Percentiles rank a stretch among this genome's conserved stretches.
Conservation (phyloP, 2,888 invertebrate species). For the Syrista parreyssii region DNA sequence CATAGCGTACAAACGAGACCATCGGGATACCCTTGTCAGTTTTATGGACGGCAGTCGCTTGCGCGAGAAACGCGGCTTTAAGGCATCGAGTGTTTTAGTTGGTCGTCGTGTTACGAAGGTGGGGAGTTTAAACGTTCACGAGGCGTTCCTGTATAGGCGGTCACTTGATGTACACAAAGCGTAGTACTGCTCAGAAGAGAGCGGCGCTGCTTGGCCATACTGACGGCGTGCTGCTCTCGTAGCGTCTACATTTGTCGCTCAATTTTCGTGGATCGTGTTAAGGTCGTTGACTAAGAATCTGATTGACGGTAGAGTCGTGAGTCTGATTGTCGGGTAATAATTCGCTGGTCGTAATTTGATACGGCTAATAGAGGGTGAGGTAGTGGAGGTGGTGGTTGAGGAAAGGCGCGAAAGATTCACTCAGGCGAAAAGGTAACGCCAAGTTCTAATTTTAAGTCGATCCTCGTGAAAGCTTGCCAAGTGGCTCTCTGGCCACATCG, state of each 20-base stretch:
- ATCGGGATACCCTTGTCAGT: background rate
- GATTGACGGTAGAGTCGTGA: background rate
- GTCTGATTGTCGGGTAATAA: background rate
- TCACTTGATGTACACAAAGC: background rate
- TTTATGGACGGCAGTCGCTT: background rate
- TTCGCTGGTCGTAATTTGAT: background rate
- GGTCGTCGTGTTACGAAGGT: background rate
- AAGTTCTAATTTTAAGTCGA: background rate
- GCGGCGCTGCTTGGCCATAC: slow-evolving; percentile 3
- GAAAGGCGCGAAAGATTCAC: background rate
- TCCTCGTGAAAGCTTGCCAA: background rate
- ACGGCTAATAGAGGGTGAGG: background rate
- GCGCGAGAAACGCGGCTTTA: background rate
- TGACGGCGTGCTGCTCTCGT: background rate
- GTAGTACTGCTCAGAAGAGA: background rate
- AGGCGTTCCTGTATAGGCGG: slow-evolving; percentile 2
- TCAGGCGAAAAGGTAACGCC: background rate
- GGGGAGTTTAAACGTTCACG: background rate
- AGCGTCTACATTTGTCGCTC: background rate
- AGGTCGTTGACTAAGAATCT: background rate
- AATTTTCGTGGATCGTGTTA: background rate
- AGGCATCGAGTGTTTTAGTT: background rate
- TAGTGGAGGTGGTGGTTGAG: background rate
- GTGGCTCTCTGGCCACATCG: background rate
- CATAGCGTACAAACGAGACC: background rate